Base-by-base conservation (phyloP, 2,888 invertebrate genomes). In the Tetranychus piercei region DNA sequence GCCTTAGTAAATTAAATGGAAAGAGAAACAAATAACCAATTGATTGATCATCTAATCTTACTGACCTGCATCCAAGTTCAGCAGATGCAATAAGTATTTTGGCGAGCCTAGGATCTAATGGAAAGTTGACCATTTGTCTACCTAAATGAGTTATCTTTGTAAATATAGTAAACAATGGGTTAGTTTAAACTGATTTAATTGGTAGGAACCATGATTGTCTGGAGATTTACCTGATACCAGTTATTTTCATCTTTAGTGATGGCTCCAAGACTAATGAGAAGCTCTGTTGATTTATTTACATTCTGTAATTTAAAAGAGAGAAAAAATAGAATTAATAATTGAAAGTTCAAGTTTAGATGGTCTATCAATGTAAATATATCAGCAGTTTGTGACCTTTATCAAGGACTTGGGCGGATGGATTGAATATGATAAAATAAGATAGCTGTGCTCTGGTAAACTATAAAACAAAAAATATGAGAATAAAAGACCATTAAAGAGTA, bases 71-170 rank as follows among this genome's bases (percentile, higher is more conserved):
- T 43, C 87, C 87, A 79, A 87, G 89, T 76, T 89, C 87, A 18
- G 88, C 86, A 0, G 94, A 90, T 15, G 88, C 86, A 1, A 94
- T 82, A 74, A 94, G 83, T 8, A 91, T 87, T 84, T 90, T 92
- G 11, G 92, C 87, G 81, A 90, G 89, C 78, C 89, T 87, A 0
- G 97, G 96, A 82, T 96, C 94, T 65, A 97, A 85, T 0, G 97
- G 97, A 82, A 94, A 94, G 18, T 87, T 86, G 0, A 92, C 87
- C 92, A 96, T 93, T 81, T 89, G 88, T 79, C 87, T 87, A 0
- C 96, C 96, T 1, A 90, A 79, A 0, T 86, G 83, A 0, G 94
- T 94, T 78, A 96, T 84, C 81, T 87, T 79, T 34, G 34, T 34
- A 67, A 81, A 76, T 81, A 83, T 22, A 45, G 65, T 15, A 66